phyloP scores from a whole-genome alignment of 2,113 vertebrate genomes.

The Hippocampus barbouri region DNA sequence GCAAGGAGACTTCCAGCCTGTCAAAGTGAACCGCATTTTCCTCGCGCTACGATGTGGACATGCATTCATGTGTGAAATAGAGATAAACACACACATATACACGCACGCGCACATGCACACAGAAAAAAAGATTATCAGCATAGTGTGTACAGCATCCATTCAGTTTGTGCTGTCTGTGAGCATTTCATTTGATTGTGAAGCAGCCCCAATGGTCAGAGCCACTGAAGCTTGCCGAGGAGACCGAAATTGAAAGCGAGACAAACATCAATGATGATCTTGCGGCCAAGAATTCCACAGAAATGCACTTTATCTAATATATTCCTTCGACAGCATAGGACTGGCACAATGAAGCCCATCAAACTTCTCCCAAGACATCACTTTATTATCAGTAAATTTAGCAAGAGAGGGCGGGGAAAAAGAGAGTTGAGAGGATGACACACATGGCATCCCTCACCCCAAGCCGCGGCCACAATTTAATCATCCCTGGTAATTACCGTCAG shows the following conservation, averaged over 20 bases:
- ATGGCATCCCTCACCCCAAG: conserved; percentile 1
- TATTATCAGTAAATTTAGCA: neutral
- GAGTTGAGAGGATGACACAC: conserved; percentile 13
- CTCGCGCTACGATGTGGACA: conserved; percentile 1
- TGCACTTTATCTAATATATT: neutral
- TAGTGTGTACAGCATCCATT: conserved; percentile 4
- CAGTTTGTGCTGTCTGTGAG: conserved; percentile 33
- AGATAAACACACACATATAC: neutral
- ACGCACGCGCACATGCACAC: neutral
- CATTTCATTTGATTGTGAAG: conserved; percentile 32
- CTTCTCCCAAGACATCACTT: conserved; percentile 10
- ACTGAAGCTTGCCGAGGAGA: conserved; percentile 24
- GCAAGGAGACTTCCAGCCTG: conserved; percentile 25
- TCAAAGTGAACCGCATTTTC: conserved; percentile 14
- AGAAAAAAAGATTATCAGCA: conserved; percentile 16
- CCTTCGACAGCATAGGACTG: neutral
- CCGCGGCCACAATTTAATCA: conserved; percentile 26
- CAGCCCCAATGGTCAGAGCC: conserved; percentile 16
- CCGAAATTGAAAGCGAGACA: conserved; percentile 25
- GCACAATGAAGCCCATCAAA: conserved; percentile 1
- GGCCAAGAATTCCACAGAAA: conserved; percentile 11
- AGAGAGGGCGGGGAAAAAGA: conserved; percentile 7
- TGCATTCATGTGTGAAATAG: conserved; percentile 16
- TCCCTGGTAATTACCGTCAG: conserved; percentile 35
- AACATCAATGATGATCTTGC: conserved; percentile 20